These are phyloP conservation scores for Vannuccia rotundouncinata DNA, from an alignment of 2,888 invertebrate genomes.

Conservation along the genomic window DNA sequence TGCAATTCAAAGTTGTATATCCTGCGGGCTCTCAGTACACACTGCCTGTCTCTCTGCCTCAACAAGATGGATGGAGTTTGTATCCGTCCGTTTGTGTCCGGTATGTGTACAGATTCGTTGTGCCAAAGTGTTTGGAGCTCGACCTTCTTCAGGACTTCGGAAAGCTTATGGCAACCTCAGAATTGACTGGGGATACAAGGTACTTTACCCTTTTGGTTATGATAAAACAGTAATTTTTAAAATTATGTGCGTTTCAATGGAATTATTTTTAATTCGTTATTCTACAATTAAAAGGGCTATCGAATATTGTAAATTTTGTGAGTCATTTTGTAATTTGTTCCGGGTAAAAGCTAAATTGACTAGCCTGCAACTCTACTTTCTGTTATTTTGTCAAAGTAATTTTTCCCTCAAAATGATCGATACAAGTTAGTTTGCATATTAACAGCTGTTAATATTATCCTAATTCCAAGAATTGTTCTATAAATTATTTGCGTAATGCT, in stretches of 20 bases:
- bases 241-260: no score
- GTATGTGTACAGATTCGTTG: not conserved
- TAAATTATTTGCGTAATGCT: no score
- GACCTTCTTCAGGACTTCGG: not conserved
- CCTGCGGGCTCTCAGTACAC: not conserved
- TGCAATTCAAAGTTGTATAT: not conserved
- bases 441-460: no score
- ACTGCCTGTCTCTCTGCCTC: not conserved
- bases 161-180: not conserved
- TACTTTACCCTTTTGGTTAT: not conserved
- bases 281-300: not conserved
- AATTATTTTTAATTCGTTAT: no score
- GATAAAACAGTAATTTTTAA: not conserved
- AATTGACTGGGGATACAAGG: not conserved
- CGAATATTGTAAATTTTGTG: not conserved
- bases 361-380: not conserved
- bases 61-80: not conserved
- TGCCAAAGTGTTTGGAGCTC: not conserved
- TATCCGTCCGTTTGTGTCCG: not conserved
- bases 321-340: no score
- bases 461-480: no score
- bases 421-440: no score
- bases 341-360: not conserved
- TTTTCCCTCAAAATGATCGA: no score
- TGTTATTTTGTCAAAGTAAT: no score